phyloP scores from a whole-genome alignment of 2,797 vertebrate species.

The Falco biarmicus region DNA sequence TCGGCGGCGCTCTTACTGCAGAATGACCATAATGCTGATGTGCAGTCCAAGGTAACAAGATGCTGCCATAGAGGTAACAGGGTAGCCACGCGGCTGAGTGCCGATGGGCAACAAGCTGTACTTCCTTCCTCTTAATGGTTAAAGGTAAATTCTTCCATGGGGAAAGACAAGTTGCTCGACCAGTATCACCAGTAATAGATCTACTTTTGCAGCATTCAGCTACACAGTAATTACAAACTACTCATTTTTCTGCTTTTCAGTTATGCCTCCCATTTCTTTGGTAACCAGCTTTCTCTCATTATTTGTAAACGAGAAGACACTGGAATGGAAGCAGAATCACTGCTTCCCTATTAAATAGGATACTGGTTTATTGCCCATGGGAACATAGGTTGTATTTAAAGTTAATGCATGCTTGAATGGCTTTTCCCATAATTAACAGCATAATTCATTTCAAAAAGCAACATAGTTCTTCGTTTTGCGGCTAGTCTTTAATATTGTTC shows the following conservation, averaged over 20 bases:
- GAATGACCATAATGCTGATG: conserved; percentile 97
- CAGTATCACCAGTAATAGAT: not conserved
- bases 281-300: not conserved
- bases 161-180: not conserved
- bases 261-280: not conserved
- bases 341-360: not conserved
- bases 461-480: conserved; percentile 22
- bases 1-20: conserved; percentile 95
- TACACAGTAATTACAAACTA: not conserved
- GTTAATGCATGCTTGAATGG: conserved; percentile 38
- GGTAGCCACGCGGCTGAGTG: not conserved
- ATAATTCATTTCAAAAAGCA: conserved; percentile 43
- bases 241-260: not conserved
- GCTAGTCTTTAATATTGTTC: conserved; percentile 81
- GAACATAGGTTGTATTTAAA: conserved; percentile 5
- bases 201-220: not conserved
- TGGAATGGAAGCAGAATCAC: not conserved
- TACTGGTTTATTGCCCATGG: conserved; percentile 11
- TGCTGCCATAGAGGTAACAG: not conserved
- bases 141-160: not conserved
- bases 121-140: not conserved
- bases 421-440: conserved; percentile 39
- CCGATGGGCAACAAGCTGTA: not conserved
- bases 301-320: not conserved
- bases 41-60: conserved; percentile 93